Percentiles rank a stretch among this genome's conserved stretches.
These are phyloP conservation scores for Fissipunctia ypsillon DNA, from an alignment of 2,888 invertebrate species.

Conservation along the genomic window DNA sequence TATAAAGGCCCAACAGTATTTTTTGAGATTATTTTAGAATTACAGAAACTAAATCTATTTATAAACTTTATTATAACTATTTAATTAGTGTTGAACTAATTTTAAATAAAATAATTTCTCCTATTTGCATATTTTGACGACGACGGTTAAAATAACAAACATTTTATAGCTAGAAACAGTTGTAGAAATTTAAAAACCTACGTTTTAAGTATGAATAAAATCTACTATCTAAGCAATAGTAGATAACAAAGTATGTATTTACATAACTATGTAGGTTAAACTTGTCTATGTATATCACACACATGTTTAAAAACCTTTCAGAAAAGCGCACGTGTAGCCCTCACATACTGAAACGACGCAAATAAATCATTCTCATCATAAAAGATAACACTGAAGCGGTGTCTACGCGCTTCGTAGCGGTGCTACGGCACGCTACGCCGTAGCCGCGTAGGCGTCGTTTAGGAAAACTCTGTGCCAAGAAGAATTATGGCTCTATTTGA, in stretches of 20 bases:
- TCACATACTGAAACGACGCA: conserved; percentile 45
- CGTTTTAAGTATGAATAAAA: background rate
- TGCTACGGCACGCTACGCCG: conserved; percentile 68
- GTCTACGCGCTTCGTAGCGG: conserved; percentile 62
- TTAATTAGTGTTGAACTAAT: background rate
- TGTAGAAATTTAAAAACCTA: background rate
- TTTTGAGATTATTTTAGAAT: background rate
- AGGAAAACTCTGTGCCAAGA: conserved; percentile 43
- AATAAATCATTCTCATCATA: conserved; percentile 66
- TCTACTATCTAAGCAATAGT: background rate
- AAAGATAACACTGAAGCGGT: conserved; percentile 57
- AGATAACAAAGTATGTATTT: background rate
- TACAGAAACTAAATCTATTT: no score
- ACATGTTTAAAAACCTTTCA: conserved; percentile 50
- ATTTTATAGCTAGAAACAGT: background rate
- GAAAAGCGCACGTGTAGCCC: conserved; percentile 47
- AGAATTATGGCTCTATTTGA: conserved; percentile 63
- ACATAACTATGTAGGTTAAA: background rate
- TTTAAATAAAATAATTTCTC: background rate
- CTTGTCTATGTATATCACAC: conserved; percentile 3
- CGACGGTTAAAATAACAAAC: background rate
- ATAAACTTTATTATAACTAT: background rate
- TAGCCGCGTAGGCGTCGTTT: conserved; percentile 64
- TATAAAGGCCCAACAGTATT: background rate
- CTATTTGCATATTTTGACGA: no score